Evolutionary conservation across 2,888 invertebrate genomes (phyloP).

Genomic region (Metellina segmentata): DNA sequence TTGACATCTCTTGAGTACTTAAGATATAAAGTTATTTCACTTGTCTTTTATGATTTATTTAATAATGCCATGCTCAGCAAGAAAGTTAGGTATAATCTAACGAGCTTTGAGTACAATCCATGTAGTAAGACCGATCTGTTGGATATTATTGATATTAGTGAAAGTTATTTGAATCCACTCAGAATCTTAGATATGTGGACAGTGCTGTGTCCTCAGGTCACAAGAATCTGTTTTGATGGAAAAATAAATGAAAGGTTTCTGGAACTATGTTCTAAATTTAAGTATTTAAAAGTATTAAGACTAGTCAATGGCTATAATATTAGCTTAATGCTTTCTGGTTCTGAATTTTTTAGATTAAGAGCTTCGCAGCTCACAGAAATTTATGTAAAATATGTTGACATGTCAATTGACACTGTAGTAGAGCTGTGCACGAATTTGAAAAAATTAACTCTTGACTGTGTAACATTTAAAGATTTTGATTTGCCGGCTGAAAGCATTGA

Average conservation of each 20-base stretch:
- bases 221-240: constrained; percentile 13
- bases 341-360: constrained; percentile 10
- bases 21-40: not conserved
- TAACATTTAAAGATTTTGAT: constrained; percentile 25
- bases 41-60: constrained; percentile 1
- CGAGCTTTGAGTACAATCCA: not conserved
- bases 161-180: no score
- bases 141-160: no score
- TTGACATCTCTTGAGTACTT: constrained; percentile 32
- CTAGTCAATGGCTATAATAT: not conserved
- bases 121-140: no score
- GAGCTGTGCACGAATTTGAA: constrained; percentile 35
- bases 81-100: constrained; percentile 18
- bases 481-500: not conserved
- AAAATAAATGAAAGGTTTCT: not conserved
- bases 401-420: constrained; percentile 18
- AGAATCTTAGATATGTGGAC: constrained; percentile 9
- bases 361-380: constrained; percentile 18
- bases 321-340: not conserved
- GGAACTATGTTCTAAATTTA: constrained; percentile 12
- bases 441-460: constrained; percentile 3
- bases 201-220: constrained; percentile 33
- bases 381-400: not conserved
- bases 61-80: not conserved
- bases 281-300: constrained; percentile 28